These are phyloP conservation scores for Hypotaenidia philippensis DNA, from an alignment of 2,797 vertebrate genomes.

Conservation along the genomic window DNA sequence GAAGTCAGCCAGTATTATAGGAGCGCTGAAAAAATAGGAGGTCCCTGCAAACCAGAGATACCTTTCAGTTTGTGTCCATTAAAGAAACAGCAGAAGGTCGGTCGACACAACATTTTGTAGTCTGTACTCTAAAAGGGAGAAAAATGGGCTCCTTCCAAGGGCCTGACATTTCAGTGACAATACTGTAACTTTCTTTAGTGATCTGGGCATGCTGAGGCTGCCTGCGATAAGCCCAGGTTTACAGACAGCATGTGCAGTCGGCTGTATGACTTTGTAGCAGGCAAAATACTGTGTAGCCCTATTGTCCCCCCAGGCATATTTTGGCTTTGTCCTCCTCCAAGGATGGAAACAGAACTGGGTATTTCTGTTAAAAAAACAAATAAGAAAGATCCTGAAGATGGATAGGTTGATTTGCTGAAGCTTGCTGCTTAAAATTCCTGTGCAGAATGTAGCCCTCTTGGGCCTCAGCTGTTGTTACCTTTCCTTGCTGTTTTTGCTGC, in stretches of 20 bases:
- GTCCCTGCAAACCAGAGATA: not conserved
- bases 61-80: not conserved
- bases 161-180: not conserved
- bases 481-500: conserved; percentile 12
- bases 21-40: not conserved
- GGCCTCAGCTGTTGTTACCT: not conserved
- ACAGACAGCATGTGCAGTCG: not conserved
- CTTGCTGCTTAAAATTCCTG: not conserved
- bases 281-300: not conserved
- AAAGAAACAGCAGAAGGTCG: not conserved
- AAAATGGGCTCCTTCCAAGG: not conserved
- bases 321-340: not conserved
- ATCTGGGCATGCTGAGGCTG: not conserved
- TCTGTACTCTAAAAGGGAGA: not conserved
- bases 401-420: not conserved
- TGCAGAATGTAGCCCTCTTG: not conserved
- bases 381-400: not conserved
- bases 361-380: not conserved
- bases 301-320: not conserved
- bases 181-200: not conserved
- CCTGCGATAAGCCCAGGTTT: not conserved
- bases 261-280: not conserved
- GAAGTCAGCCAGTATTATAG: not conserved
- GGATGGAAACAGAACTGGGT: not conserved
- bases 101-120: not conserved